Evolutionary conservation across 2,888 invertebrate genomes (phyloP).

Genomic region (Drosophila neotestacea): DNA sequence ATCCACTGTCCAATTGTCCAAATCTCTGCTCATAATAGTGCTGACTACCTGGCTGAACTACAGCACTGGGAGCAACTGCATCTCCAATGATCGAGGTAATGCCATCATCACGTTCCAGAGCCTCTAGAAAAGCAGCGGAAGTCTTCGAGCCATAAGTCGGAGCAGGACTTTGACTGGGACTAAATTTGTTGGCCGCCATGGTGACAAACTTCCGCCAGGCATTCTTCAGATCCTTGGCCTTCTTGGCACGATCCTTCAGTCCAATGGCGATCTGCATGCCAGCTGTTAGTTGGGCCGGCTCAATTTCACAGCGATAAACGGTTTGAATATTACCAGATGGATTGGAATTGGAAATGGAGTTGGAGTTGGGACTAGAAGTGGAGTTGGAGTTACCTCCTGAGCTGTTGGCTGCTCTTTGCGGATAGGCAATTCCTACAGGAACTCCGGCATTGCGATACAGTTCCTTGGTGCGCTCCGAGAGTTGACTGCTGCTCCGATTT

Average conservation of each 20-base stretch:
- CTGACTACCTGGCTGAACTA: slow-evolving; percentile 76
- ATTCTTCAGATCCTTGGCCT: slow-evolving; percentile 85
- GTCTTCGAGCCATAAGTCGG: slow-evolving; percentile 80
- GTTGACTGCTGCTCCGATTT: slow-evolving; percentile 83
- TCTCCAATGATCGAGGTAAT: slow-evolving; percentile 84
- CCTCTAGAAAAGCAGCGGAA: slow-evolving; percentile 72
- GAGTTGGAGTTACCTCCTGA: slow-evolving; percentile 42
- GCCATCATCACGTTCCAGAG: slow-evolving; percentile 82
- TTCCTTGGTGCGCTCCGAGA: slow-evolving; percentile 84
- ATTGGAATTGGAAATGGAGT: slow-evolving; percentile 35
- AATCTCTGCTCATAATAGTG: slow-evolving; percentile 83
- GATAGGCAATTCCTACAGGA: slow-evolving; percentile 84
- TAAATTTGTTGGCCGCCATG: slow-evolving; percentile 85
- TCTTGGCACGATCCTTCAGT: slow-evolving; percentile 84
- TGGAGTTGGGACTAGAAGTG: slow-evolving; percentile 41
- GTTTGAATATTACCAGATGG: slow-evolving; percentile 79
- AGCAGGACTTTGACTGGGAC: slow-evolving; percentile 83
- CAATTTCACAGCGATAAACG: slow-evolving; percentile 85
- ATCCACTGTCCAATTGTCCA: slow-evolving; percentile 91
- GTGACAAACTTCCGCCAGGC: slow-evolving; percentile 85
- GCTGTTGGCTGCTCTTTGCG: slow-evolving; percentile 77
- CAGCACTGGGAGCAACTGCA: slow-evolving; percentile 63
- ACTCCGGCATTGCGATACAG: slow-evolving; percentile 84
- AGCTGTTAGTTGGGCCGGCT: slow-evolving; percentile 83
- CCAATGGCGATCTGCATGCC: slow-evolving; percentile 86